These are phyloP conservation scores for Sepiola atlantica DNA, from an alignment of 2,888 invertebrate genomes.

Conservation along the genomic window DNA sequence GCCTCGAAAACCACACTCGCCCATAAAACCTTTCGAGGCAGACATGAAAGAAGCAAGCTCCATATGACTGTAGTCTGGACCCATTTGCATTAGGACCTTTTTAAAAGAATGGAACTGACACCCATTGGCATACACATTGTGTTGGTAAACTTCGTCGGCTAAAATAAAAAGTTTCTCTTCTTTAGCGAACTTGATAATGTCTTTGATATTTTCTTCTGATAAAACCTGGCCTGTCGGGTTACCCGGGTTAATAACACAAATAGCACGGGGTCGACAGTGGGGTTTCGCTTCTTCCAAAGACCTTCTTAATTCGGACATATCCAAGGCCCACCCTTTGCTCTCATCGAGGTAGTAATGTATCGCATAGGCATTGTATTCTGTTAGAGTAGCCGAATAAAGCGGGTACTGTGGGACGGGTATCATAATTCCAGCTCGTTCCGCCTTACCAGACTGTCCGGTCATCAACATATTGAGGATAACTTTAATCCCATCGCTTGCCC, in stretches of 20 bases:
- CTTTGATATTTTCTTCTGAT: constrained; percentile 89
- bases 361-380: constrained; percentile 88
- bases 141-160: constrained; percentile 86
- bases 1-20: constrained; percentile 91
- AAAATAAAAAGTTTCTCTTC: constrained; percentile 86
- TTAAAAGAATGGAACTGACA: constrained; percentile 95
- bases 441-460: constrained; percentile 64
- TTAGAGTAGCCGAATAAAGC: constrained; percentile 93
- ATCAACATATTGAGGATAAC: constrained; percentile 82
- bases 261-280: constrained; percentile 83
- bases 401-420: constrained; percentile 99
- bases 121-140: constrained; percentile 94
- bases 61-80: constrained; percentile 86
- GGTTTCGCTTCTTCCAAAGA: constrained; percentile 80
- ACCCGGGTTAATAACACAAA: constrained; percentile 98
- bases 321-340: constrained; percentile 88
- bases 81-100: constrained; percentile 92
- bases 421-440: constrained; percentile 85
- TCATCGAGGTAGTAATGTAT: constrained; percentile 86
- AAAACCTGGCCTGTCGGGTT: constrained; percentile 95
- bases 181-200: constrained; percentile 92
- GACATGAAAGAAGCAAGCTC: constrained; percentile 98
- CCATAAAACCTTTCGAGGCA: constrained; percentile 88
- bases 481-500: constrained; percentile 95
- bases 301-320: constrained; percentile 86